These are phyloP conservation scores for Ctenodactylus gundi DNA, from an alignment of 2,113 vertebrate genomes.

Conservation along the genomic window DNA sequence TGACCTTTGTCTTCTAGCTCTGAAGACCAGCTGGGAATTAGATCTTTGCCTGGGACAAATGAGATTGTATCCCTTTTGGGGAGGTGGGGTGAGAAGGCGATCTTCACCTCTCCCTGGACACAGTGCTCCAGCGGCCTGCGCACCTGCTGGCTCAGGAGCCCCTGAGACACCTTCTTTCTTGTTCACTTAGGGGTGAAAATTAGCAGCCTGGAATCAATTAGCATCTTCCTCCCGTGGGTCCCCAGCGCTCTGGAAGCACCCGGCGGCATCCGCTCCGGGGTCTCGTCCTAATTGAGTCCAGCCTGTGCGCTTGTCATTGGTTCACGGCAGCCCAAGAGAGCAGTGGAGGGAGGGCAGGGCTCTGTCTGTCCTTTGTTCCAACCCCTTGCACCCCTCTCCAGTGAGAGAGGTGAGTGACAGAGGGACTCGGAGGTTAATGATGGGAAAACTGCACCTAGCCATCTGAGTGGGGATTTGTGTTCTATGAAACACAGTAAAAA, in stretches of 20 bases:
- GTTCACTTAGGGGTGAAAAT: slow-evolving; percentile 91
- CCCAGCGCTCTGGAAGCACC: slow-evolving; percentile 72
- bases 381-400: too few species aligned
- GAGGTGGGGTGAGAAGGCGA: background rate
- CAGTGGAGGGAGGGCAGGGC: background rate
- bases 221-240: slow-evolving; percentile 76
- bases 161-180: slow-evolving; percentile 85
- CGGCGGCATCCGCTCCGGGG: slow-evolving; percentile 87
- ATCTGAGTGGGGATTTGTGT: background rate
- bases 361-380: slow-evolving; percentile 17
- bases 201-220: slow-evolving; percentile 89
- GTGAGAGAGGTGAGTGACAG: background rate
- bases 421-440: background rate
- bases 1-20: slow-evolving; percentile 12
- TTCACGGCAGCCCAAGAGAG: slow-evolving; percentile 65
- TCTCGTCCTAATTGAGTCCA: slow-evolving; percentile 90
- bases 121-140: slow-evolving; percentile 78
- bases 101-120: background rate
- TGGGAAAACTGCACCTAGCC: background rate
- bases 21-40: background rate
- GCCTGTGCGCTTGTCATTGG: slow-evolving; percentile 82
- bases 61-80: slow-evolving; percentile 18
- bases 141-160: slow-evolving; percentile 82
- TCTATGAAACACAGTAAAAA: background rate
- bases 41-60: slow-evolving; percentile 37